These are phyloP conservation scores for Orussus abietinus DNA, from an alignment of 1,140 invertebrate genomes.

Conservation along the genomic window DNA sequence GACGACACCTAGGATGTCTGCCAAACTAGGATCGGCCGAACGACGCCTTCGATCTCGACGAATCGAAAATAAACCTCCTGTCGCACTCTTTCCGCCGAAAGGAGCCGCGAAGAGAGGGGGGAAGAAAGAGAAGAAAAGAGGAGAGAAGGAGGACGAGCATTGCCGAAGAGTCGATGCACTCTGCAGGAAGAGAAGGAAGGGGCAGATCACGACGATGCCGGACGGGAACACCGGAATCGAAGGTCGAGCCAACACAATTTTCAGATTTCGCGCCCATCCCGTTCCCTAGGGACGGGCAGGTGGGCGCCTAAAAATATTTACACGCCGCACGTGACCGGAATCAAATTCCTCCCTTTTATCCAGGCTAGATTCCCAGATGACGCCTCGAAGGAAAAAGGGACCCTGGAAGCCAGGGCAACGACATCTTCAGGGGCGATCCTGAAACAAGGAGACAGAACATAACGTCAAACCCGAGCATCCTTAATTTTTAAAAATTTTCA, in stretches of 20 bases:
- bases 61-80: conserved; percentile 34
- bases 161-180: conserved; percentile 22
- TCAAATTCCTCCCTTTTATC: conserved; percentile 12
- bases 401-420: too few species aligned
- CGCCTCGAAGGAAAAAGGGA: background rate
- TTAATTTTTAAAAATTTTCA: too few species aligned
- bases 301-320: conserved; percentile 11
- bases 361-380: conserved; percentile 9
- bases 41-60: conserved; percentile 33
- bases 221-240: conserved; percentile 1
- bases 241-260: conserved; percentile 5
- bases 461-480: too few species aligned
- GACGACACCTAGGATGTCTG: conserved; percentile 37
- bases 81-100: conserved; percentile 4
- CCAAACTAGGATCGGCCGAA: conserved; percentile 41
- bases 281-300: too few species aligned
- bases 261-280: too few species aligned
- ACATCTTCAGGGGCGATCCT: too few species aligned
- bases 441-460: too few species aligned
- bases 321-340: conserved; percentile 5
- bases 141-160: conserved; percentile 14
- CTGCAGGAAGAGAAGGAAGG: conserved; percentile 14
- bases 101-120: background rate
- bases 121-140: conserved; percentile 1
- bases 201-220: too few species aligned